Percentiles rank a stretch among this genome's conserved stretches.
Conservation (phyloP, 2,113 vertebrate genomes). For the Gulo gulo region DNA sequence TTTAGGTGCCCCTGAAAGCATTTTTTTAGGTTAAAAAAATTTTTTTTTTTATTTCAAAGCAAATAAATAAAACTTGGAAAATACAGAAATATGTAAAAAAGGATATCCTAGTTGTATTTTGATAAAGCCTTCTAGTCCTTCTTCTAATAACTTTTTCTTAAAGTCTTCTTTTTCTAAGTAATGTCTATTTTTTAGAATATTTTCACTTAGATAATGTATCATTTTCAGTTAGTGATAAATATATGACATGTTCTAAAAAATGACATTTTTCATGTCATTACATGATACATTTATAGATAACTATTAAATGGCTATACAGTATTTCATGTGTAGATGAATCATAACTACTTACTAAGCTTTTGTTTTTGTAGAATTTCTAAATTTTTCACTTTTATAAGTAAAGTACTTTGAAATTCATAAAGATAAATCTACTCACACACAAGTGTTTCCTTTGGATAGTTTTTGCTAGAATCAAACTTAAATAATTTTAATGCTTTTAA, state of each 20-base stretch:
- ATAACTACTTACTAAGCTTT: neutral
- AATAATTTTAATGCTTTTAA: constrained; percentile 20
- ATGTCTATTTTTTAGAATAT: neutral
- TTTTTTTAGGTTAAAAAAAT: neutral
- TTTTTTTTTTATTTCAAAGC: neutral
- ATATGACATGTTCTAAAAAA: neutral
- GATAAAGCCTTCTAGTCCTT: neutral
- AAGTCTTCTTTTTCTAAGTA: neutral
- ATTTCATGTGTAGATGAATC: neutral
- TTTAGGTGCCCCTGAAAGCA: neutral
- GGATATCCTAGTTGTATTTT: neutral
- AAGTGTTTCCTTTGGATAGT: neutral
- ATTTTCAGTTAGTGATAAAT: neutral
- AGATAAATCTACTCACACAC: neutral
- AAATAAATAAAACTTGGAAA: constrained; percentile 6
- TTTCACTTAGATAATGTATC: neutral
- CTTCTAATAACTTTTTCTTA: constrained; percentile 1
- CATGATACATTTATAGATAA: neutral
- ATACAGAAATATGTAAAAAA: neutral
- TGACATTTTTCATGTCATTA: neutral
- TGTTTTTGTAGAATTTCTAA: neutral
- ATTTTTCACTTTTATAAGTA: constrained; percentile 5
- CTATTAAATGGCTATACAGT: neutral
- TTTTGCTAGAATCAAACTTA: constrained; percentile 12
- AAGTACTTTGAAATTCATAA: neutral